Evolutionary conservation across 1,140 invertebrate species (phyloP), one percentile per base, ranked within the genome.

Genomic region (Sitophilus oryzae): DNA sequence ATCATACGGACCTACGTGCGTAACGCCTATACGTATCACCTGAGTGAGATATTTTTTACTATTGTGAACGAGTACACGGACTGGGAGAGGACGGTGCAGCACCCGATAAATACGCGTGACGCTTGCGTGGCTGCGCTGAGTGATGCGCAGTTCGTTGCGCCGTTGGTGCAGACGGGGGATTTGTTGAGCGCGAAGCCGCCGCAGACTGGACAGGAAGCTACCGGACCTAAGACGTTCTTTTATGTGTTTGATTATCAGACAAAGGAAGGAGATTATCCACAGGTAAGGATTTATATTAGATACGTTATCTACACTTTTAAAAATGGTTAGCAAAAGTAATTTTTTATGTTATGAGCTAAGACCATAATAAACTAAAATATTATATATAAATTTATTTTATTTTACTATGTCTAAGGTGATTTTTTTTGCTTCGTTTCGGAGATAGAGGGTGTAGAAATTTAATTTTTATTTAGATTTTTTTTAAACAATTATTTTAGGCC

Each of bases 1-100:
- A 93, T 96, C 64, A 83, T 97, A 60, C 80, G 94, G 59, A 96
- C 93, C 6, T 91, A 98, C 67, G 88, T 93, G 11, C 79, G 94
- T 44, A 98, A 98, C 72, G 84, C 92, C 22, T 96, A 93, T 76
- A 87, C 83, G 51, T 96, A 91, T 74, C 94, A 98, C 72, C 79
- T 96, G 58, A 93, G 92, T 64, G 94, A 98, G 73, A 96, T 98
- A 70, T 95, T 94, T 74, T 93, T 95, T 66, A 96, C 95, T 34
- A 85, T 88, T 18, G 88, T 96, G 30, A 97, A 98, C 69, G 93
- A 98, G 65, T 99, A 99, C 69, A 96, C 92, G 8, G 92, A 97
- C 70, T 97, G 94, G 94, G 91, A 95, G 68, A 77, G 89, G 70
- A 92, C 92, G 1, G 86, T 89, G 1, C 83, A 91, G 67, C 91